phyloP scores from a whole-genome alignment of 2,888 invertebrate species.

The Mesoligia furuncula region DNA sequence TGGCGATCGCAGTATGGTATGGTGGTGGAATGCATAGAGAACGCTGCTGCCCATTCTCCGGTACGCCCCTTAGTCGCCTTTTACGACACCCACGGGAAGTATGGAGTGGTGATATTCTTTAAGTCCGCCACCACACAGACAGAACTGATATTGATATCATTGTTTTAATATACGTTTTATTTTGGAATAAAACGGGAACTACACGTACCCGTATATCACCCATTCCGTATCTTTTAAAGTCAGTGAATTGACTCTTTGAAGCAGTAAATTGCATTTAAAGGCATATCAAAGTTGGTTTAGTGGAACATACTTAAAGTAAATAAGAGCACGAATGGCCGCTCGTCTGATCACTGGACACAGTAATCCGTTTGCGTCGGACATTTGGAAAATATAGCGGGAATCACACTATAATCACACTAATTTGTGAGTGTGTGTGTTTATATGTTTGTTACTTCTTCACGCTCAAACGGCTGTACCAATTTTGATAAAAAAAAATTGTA shows the following conservation, averaged over 20 bases:
- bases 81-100: too few relatives aligned
- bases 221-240: slow-evolving; percentile 24
- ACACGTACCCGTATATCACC: background rate
- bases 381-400: slow-evolving; percentile 19
- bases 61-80: too few relatives aligned
- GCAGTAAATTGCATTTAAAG: slow-evolving; percentile 41
- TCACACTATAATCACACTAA: background rate
- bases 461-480: too few relatives aligned
- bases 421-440: too few relatives aligned
- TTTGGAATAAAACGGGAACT: background rate
- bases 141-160: too few relatives aligned
- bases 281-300: slow-evolving; percentile 45
- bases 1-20: too few relatives aligned
- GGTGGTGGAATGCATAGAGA: too few relatives aligned
- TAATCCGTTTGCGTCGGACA: slow-evolving; percentile 26
- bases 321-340: slow-evolving; percentile 23
- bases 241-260: slow-evolving; percentile 19
- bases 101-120: too few relatives aligned
- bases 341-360: slow-evolving; percentile 29
- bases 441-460: too few relatives aligned
- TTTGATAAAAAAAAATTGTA: too few relatives aligned
- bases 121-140: too few relatives aligned
- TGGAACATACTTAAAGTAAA: slow-evolving; percentile 37
- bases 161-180: background rate
- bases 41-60: too few relatives aligned